Conservation (phyloP, 2,888 invertebrate species). For the Habroteleia sp. region DNA sequence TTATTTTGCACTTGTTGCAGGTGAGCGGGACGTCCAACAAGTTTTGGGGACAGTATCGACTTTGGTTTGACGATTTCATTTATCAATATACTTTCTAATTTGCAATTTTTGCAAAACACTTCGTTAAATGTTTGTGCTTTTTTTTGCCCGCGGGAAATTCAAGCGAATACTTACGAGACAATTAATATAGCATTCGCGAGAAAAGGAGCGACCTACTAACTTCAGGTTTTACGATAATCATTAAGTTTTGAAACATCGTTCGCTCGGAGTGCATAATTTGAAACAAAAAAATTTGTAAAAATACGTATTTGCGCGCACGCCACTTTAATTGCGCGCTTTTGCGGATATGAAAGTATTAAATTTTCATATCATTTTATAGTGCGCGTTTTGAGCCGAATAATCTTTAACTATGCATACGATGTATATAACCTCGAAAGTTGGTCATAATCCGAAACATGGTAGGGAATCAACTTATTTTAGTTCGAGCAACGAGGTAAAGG, state of each 20-base stretch:
- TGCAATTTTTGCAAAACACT: too few relatives aligned
- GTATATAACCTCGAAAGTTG: conserved; percentile 27
- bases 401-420: too few relatives aligned
- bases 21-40: not conserved
- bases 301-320: too few relatives aligned
- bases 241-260: conserved; percentile 14
- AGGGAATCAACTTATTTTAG: too few relatives aligned
- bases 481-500: too few relatives aligned
- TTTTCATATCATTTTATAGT: conserved; percentile 40
- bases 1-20: conserved; percentile 12
- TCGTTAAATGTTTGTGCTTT: too few relatives aligned
- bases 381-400: too few relatives aligned
- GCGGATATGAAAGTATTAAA: conserved; percentile 39
- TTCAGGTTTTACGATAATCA: conserved; percentile 18
- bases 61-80: too few relatives aligned
- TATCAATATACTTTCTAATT: too few relatives aligned
- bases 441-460: conserved; percentile 10
- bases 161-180: too few relatives aligned
- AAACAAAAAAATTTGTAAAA: conserved; percentile 19
- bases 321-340: conserved; percentile 5
- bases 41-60: too few relatives aligned
- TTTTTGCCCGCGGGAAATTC: not conserved
- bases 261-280: conserved; percentile 8
- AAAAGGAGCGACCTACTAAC: conserved; percentile 15
- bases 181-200: too few relatives aligned